phyloP scores from a whole-genome alignment of 2,797 vertebrate species.

The Ctenochaetus hawaiiensis region DNA sequence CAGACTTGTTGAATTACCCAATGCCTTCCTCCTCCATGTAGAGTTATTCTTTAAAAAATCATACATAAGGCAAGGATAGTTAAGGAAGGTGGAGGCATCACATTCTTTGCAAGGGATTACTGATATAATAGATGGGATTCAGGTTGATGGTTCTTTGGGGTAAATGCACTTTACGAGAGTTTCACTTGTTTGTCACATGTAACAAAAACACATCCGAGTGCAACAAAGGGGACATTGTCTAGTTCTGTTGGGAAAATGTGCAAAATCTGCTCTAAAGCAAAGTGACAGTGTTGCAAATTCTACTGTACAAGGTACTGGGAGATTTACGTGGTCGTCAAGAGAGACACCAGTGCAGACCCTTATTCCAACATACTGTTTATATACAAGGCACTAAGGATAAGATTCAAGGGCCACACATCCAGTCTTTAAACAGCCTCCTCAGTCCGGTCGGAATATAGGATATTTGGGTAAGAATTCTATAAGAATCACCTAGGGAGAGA shows the following conservation, averaged over 20 bases:
- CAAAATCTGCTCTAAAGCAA: conserved; percentile 98
- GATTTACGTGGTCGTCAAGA: conserved; percentile 75
- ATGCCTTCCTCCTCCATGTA: conserved; percentile 54
- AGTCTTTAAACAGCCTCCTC: conserved; percentile 84
- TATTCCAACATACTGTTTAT: conserved; percentile 89
- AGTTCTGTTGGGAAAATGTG: conserved; percentile 90
- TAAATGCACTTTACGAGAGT: conserved; percentile 89
- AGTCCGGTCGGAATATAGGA: conserved; percentile 99
- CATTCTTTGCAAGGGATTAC: conserved; percentile 87
- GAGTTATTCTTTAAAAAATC: conserved; percentile 25
- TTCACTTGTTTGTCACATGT: conserved; percentile 70
- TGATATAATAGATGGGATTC: conserved; percentile 62
- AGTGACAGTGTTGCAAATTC: conserved; percentile 91
- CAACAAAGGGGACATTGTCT: conserved; percentile 88
- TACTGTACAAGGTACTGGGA: conserved; percentile 89
- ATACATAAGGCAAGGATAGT: conserved; percentile 84
- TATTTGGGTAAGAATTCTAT: conserved; percentile 99
- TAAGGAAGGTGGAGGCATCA: conserved; percentile 77
- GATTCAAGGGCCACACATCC: conserved; percentile 90
- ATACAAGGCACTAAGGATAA: conserved; percentile 99
- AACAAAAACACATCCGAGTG: conserved; percentile 85
- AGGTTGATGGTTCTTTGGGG: conserved; percentile 81
- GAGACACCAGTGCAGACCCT: conserved; percentile 91
- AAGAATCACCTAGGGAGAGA: conserved; percentile 94
- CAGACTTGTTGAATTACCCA: conserved; percentile 55